A percentile compares a stretch with the other conserved stretches of the same genome.
Conservation (phyloP, 2,113 vertebrate species). For the Otis tarda region DNA sequence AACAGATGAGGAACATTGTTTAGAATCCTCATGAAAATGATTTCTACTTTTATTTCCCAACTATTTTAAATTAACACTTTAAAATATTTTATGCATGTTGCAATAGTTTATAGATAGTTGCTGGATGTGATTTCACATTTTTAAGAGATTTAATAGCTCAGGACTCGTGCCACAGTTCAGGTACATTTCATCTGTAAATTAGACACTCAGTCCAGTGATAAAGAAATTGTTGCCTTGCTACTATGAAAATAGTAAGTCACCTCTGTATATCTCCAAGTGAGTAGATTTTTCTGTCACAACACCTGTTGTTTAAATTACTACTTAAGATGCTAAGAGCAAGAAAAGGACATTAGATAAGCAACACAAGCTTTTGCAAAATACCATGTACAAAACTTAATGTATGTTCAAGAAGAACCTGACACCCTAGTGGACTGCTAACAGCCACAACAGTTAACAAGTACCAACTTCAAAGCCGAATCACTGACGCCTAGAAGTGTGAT, state of each 20-base stretch:
- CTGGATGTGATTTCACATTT: background rate
- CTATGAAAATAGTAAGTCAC: background rate
- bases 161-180: background rate
- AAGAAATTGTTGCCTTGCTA: background rate
- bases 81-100: background rate
- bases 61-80: background rate
- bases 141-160: background rate
- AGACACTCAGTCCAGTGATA: background rate
- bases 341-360: background rate
- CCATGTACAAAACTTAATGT: background rate
- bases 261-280: background rate
- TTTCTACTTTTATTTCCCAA: background rate
- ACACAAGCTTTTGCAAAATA: background rate
- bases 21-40: background rate
- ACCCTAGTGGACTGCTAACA: background rate
- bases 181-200: background rate
- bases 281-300: background rate
- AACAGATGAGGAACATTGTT: background rate
- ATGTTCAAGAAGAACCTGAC: background rate
- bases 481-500: background rate
- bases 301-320: background rate
- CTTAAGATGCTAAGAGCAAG: background rate
- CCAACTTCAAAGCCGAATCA: background rate
- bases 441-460: background rate
- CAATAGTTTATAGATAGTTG: background rate